Base-by-base conservation (phyloP, 2,113 vertebrate species). In the Hylia prasina region DNA sequence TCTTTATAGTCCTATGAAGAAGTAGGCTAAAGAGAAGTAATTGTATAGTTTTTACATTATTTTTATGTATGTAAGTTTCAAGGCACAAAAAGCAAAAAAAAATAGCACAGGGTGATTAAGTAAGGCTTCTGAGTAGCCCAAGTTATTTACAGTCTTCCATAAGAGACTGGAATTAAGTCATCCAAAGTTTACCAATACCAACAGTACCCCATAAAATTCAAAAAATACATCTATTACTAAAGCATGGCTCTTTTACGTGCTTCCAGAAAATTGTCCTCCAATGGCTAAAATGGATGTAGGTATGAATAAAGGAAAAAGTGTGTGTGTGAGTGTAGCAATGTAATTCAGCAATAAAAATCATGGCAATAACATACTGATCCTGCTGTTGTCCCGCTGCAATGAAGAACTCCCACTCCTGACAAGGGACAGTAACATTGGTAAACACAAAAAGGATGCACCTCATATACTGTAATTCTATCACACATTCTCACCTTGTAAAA, bases 401-500 rank as follows among this genome's bases (percentile, higher is more conserved):
- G 44, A 69, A 82, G 68, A 70, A 72, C 30, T 51, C 23, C 7
- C 11, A 39, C 15, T 82, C 56, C 15, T 65, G 47, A 50, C 27
- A 78, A 54, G 25, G 17, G 44, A 73, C 13, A 22, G 73, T 37
- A 64, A 75, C 40, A 30, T 27, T 56, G n/a, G 57, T 44, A 27
- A 70, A 31, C 54, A 65, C 13, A 80, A 69, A 76, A 91, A 63
- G 10, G 31, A 69, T 2, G 7, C 23, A 84, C 7, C 21, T 71
- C 61, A 47, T 25, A 22, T 6, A 45, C 42, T 37, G 71, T 47
- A 37, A 35, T 54, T 65, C 33, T 53, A 58, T 54, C 37, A 64
- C 24, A 71, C 13, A n/a, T 39, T 65, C 95, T 61, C 95, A 99
- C 99, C 99, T 99, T 96, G 99, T 98, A 89, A 99, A 99, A 97